Percentiles rank a stretch among this genome's conserved stretches.
Evolutionary conservation across 53 echinoderm and acorn worm species (phyloP).

Genomic region (Crossaster papposus): DNA sequence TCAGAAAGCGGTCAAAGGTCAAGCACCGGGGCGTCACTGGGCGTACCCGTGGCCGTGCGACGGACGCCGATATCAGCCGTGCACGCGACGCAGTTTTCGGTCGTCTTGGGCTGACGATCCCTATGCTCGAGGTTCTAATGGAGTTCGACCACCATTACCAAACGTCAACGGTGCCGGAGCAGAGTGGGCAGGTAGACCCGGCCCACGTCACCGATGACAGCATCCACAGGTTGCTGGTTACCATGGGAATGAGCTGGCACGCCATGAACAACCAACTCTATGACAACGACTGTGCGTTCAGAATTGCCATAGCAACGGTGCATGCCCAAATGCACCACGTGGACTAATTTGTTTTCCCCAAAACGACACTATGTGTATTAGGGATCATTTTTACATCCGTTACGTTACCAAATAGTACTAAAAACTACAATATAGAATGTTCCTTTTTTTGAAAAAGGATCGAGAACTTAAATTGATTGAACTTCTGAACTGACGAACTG

Average conservation of each 20-base stretch:
- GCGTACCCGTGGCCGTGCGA: constrained; percentile 11
- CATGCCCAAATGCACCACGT: constrained; percentile 43
- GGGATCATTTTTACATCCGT: too few species aligned
- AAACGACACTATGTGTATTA: too few species aligned
- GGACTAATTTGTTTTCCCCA: background rate
- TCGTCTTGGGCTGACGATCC: constrained; percentile 23
- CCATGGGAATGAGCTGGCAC: constrained; percentile 52
- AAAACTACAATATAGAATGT: too few species aligned
- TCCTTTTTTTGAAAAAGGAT: too few species aligned
- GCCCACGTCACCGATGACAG: constrained; percentile 51
- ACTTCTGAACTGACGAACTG: too few species aligned
- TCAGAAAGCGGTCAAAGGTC: constrained; percentile 39
- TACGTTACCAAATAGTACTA: too few species aligned
- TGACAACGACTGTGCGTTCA: constrained; percentile 55
- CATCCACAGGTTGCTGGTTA: constrained; percentile 47
- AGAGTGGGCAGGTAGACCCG: constrained; percentile 35
- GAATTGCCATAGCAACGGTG: constrained; percentile 68
- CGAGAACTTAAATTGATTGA: too few species aligned
- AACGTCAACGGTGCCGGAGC: too few species aligned
- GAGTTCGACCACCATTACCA: constrained; percentile 22
- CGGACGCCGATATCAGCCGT: constrained; percentile 39
- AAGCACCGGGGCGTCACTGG: constrained; percentile 1
- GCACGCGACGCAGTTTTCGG: constrained; percentile 53
- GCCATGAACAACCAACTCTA: constrained; percentile 25
- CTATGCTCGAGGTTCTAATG: constrained; percentile 29